Evolutionary conservation across 2,113 vertebrate genomes (phyloP), one percentile per base, ranked within the genome.

Genomic region (Oceanites oceanicus): DNA sequence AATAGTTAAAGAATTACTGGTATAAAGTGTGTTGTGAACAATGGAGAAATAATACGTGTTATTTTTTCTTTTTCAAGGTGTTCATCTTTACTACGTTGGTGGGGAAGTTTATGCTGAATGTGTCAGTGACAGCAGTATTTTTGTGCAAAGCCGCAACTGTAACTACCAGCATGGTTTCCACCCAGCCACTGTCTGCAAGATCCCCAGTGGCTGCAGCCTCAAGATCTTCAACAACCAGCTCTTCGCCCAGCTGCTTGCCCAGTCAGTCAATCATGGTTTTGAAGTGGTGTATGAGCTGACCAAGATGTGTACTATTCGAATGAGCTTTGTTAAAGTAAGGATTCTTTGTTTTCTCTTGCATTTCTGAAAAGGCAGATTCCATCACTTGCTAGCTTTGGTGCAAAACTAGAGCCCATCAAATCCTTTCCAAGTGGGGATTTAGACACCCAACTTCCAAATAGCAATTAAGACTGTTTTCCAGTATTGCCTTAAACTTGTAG

Each of bases 191-290:
- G 99, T 99, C 78, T 99, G 99, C 92, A 99, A 99, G 98, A 99
- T 99, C 96, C 99, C 99, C 92, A 99, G 99, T 10, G 99, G 99
- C 97, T 99, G 99, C 98, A 99, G 99, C 98, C 99, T 99, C 67
- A 99, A 99, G 98, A 99, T 99, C 97, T 99, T 99, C 97, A 99
- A 99, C 98, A 99, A 99, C 98, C 99, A 99, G 97, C 98, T 99
- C 89, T 99, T 99, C 0, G 99, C 99, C 17, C 99, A 99, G 98
- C 98, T 99, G 78, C 98, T 99, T 5, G 99, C 99, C 7, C 99
- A 99, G 97, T 99, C 99, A 0, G 99, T 99, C 45, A 99, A 99
- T 96, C 99, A 99, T 2, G 99, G 99, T 72, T 99, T 99, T 8
- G 99, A 99, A 96, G 99, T 99, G 20, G 99, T 99, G 15, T 99